Evolutionary conservation across 2,113 vertebrate species (phyloP).

Genomic region (Menidia beryllina): DNA sequence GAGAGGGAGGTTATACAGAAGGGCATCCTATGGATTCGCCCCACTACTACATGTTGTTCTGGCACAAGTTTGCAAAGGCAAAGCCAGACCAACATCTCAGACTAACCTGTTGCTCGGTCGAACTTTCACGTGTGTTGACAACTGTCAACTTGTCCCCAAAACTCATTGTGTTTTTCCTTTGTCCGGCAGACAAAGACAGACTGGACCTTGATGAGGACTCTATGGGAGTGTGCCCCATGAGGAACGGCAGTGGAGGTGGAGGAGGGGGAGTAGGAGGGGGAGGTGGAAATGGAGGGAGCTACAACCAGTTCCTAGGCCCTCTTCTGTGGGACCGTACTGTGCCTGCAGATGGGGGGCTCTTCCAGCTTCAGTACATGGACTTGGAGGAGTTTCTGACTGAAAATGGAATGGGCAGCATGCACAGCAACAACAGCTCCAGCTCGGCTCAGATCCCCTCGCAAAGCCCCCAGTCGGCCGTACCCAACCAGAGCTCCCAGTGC

Average conservation of each 20-base stretch:
- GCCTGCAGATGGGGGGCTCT: conserved; percentile 82
- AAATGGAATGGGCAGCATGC: conserved; percentile 84
- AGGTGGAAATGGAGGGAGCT: conserved; percentile 62
- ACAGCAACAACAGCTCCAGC: conserved; percentile 80
- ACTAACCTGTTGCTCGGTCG: neutral
- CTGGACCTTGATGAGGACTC: conserved; percentile 81
- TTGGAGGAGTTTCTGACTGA: conserved; percentile 86
- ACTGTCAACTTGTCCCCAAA: conserved; percentile 9
- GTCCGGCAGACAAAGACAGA: conserved; percentile 77
- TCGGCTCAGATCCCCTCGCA: conserved; percentile 84
- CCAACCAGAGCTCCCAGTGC: conserved; percentile 86
- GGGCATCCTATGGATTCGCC: conserved; percentile 34
- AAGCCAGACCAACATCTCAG: conserved; percentile 1
- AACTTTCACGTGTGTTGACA: conserved; percentile 3
- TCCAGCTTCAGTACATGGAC: conserved; percentile 88
- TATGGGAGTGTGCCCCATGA: conserved; percentile 72
- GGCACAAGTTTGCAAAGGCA: neutral
- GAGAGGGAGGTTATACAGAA: conserved; percentile 14
- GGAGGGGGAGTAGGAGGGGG: neutral
- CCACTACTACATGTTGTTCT: conserved; percentile 14
- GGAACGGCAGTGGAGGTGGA: conserved; percentile 65
- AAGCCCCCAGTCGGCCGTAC: conserved; percentile 81
- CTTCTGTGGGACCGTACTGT: conserved; percentile 84
- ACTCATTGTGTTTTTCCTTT: conserved; percentile 19
- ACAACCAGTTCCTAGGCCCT: conserved; percentile 81